A percentile compares a stretch with the other conserved stretches of the same genome.
These are phyloP conservation scores for Drosophila colorata DNA, from an alignment of 2,888 invertebrate species.

Conservation along the genomic window DNA sequence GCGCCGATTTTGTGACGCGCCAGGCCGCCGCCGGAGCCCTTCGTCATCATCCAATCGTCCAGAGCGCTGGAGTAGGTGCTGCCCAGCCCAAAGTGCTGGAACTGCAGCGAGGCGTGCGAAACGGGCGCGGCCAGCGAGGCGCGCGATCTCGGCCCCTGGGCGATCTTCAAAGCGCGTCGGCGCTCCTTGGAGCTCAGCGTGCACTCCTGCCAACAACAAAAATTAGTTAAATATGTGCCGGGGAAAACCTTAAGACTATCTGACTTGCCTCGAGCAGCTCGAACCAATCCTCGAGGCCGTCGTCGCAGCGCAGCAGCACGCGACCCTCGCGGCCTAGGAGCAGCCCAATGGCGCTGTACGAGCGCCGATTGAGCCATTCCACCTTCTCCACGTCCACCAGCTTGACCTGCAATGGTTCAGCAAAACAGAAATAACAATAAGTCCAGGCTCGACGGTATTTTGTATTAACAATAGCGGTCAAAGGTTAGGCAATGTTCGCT, in stretches of 20 bases:
- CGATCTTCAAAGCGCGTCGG: slow-evolving; percentile 86
- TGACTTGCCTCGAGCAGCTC: slow-evolving; percentile 87
- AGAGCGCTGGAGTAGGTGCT: slow-evolving; percentile 86
- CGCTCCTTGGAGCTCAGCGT: slow-evolving; percentile 88
- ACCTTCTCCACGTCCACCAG: slow-evolving; percentile 88
- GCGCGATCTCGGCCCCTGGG: slow-evolving; percentile 84
- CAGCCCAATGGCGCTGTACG: slow-evolving; percentile 88
- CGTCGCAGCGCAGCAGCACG: slow-evolving; percentile 85
- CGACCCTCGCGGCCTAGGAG: slow-evolving; percentile 86
- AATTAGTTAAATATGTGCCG: neutral
- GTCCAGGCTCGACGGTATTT: slow-evolving; percentile 30
- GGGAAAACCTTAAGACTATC: too few relatives aligned
- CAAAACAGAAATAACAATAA: slow-evolving; percentile 29
- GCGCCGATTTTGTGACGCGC: slow-evolving; percentile 86
- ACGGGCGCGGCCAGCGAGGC: slow-evolving; percentile 85
- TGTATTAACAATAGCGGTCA: slow-evolving; percentile 50
- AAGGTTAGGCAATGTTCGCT: slow-evolving; percentile 57
- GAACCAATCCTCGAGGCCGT: slow-evolving; percentile 89
- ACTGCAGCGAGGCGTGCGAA: slow-evolving; percentile 84
- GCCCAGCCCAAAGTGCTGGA: slow-evolving; percentile 84
- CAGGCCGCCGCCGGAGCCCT: slow-evolving; percentile 71
- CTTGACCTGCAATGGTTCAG: slow-evolving; percentile 85
- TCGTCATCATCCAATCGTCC: slow-evolving; percentile 87
- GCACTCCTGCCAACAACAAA: slow-evolving; percentile 86
- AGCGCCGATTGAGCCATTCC: slow-evolving; percentile 89